Evolutionary conservation across 2,797 vertebrate species (phyloP), one percentile per base, ranked within the genome.

Genomic region (Champsocephalus esox): DNA sequence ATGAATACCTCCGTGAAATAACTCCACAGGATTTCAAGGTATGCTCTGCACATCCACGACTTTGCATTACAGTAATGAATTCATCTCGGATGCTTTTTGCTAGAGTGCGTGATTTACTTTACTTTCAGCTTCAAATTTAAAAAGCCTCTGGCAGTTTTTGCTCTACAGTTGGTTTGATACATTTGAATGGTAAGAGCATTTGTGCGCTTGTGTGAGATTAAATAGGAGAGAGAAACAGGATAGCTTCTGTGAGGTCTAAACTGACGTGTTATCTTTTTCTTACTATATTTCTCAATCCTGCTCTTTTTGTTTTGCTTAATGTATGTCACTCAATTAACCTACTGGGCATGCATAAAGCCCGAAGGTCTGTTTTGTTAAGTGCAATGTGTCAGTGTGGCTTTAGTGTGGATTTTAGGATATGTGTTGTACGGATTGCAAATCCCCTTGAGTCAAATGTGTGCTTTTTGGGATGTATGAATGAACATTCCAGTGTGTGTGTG

Each of bases 21-120:
- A 84, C 52, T 78, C 78, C 78, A 77, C 77, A 75, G 72, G 66
- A 84, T 86, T 86, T 84, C 46, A 88, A 92, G 92, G 91, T 93
- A 91, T 62, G 83, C 41, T 75, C 45, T 74, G 60, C 66, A 69
- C 13, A 73, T 34, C 55, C 55, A 7, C 46, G 62, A 44, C n/a
- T 41, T 6, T 70, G 54, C 55, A 55, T 73, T 76, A 52, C 41
- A 73, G 51, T 21, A 61, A 82, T 77, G 48, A 80, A 57, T 66
- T 70, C 32, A 75, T 71, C 60, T 80, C 1, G 7, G 57, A 61
- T 41, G 60, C 19, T 12, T 81, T 17, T 51, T 34, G 24, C n/a
- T 19, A 32, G n/a, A 16, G 50, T 71, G 61, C 17, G 51, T 58
- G 50, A 85, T 82, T 82, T 48, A 66, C 44, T 82, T 70, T 63